phyloP scores from a whole-genome alignment of 1,140 invertebrate species.

The Episyrphus balteatus region DNA sequence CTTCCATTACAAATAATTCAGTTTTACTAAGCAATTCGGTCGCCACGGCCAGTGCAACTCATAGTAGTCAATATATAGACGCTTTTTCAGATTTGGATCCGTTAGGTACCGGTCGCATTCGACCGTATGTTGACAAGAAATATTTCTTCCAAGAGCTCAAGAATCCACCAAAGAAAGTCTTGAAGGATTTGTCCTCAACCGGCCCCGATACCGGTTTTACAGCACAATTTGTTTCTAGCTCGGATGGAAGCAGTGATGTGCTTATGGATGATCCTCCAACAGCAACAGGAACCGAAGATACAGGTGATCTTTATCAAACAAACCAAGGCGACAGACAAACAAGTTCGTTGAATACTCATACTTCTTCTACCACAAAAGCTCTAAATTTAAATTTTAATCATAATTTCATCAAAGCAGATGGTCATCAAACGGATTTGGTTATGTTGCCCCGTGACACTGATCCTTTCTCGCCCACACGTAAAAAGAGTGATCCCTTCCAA shows the following conservation, averaged over 20 bases:
- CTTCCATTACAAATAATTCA: no score
- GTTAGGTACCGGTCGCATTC: slow-evolving; percentile 74
- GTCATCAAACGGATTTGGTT: slow-evolving; percentile 19
- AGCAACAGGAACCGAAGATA: neutral
- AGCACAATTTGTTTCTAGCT: neutral
- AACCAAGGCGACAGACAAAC: neutral
- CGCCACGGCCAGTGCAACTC: no score
- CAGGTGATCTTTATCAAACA: neutral
- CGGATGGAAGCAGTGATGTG: neutral
- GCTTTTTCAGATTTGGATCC: slow-evolving; percentile 88
- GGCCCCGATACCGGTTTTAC: neutral
- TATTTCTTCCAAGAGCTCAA: slow-evolving; percentile 90
- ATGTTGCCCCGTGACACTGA: slow-evolving; percentile 33
- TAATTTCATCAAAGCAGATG: slow-evolving; percentile 15
- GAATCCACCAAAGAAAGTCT: slow-evolving; percentile 80
- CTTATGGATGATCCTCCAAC: neutral
- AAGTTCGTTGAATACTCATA: neutral
- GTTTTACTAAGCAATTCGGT: no score
- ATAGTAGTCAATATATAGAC: slow-evolving; percentile 43
- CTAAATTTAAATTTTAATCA: slow-evolving; percentile 30
- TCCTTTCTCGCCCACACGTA: slow-evolving; percentile 34
- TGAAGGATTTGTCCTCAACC: slow-evolving; percentile 58
- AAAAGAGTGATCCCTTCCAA: slow-evolving; percentile 55
- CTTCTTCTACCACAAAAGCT: slow-evolving; percentile 12
- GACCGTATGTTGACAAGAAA: slow-evolving; percentile 88